Conservation (phyloP, 2,113 vertebrate genomes). For the Cebus imitator region DNA sequence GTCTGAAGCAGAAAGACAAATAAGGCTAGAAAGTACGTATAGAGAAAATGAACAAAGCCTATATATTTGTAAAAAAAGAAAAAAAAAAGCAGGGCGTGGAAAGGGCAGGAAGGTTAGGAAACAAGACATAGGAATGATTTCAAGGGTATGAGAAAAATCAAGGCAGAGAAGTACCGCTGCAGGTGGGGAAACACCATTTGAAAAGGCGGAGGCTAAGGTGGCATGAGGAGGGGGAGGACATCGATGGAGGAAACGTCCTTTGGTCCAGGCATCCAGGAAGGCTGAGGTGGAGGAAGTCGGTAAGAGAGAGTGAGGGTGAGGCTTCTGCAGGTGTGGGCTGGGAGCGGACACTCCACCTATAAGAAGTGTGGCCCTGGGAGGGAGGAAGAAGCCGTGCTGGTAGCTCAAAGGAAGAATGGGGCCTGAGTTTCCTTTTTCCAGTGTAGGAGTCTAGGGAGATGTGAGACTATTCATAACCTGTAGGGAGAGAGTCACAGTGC, state of each 20-base stretch:
- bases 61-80: neutral
- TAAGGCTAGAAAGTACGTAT: fast-evolving
- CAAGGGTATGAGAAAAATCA: neutral
- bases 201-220: neutral
- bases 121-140: neutral
- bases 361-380: no score
- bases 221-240: neutral
- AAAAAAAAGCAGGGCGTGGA: neutral
- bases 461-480: no score
- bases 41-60: neutral
- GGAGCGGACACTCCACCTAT: neutral
- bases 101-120: neutral
- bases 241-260: neutral
- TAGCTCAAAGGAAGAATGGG: neutral
- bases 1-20: neutral
- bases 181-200: neutral
- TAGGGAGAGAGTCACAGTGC: neutral
- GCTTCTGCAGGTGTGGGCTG: neutral
- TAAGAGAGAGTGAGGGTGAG: neutral
- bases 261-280: neutral
- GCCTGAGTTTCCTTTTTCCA: neutral
- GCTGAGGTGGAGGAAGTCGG: no score
- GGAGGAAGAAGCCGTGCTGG: neutral
- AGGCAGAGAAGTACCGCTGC: neutral
- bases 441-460: no score